Conservation (phyloP, 2,888 invertebrate species). For the Encarsia formosa region DNA sequence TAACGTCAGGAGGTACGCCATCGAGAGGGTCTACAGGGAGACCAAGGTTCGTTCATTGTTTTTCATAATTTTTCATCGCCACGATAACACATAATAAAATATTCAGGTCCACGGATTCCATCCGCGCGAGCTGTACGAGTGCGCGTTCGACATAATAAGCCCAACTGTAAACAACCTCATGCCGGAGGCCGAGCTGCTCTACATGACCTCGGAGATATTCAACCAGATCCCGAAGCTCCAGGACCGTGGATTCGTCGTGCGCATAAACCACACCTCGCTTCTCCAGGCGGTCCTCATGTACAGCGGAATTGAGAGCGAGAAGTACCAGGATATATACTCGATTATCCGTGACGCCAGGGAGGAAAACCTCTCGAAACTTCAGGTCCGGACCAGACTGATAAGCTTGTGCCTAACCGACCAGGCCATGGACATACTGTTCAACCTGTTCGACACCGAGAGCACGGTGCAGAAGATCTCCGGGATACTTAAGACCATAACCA, state of each 20-base stretch:
- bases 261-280: slow-evolving; percentile 75
- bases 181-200: slow-evolving; percentile 81
- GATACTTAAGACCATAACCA: slow-evolving; percentile 63
- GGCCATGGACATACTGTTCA: slow-evolving; percentile 61
- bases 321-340: slow-evolving; percentile 56
- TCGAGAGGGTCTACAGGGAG: slow-evolving; percentile 83
- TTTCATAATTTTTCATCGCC: not conserved
- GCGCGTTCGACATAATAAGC: slow-evolving; percentile 89
- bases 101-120: slow-evolving; percentile 67
- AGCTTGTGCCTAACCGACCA: slow-evolving; percentile 67
- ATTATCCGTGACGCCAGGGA: slow-evolving; percentile 56
- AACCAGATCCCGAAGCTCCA: slow-evolving; percentile 64
- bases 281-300: slow-evolving; percentile 72
- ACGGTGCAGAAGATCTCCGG: slow-evolving; percentile 60
- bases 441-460: slow-evolving; percentile 66
- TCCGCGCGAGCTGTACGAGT: slow-evolving; percentile 84
- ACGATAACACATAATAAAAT: too few relatives aligned
- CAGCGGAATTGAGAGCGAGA: slow-evolving; percentile 72
- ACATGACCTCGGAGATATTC: slow-evolving; percentile 71
- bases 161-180: slow-evolving; percentile 68
- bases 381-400: slow-evolving; percentile 67
- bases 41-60: slow-evolving; percentile 55
- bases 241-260: slow-evolving; percentile 64
- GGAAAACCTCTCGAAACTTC: slow-evolving; percentile 63
- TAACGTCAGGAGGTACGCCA: slow-evolving; percentile 76